Evolutionary conservation across 1,140 invertebrate species (phyloP), one percentile per base, ranked within the genome.

Genomic region (Caenorhabditis inopinata): DNA sequence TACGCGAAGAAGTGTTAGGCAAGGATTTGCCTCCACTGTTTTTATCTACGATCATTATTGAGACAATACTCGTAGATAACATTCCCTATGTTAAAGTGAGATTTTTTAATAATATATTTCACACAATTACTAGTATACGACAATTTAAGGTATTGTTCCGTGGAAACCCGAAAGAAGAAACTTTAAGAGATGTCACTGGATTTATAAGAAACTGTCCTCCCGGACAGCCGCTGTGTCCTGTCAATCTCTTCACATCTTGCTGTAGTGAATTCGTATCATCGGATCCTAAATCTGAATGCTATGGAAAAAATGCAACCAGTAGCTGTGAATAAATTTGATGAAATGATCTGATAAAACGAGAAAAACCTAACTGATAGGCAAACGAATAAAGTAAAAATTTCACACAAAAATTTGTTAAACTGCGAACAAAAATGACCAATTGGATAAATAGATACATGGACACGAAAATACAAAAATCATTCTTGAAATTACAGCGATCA

Each of bases 401-500:
- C n/a, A n/a, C n/a, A n/a, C n/a, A n/a, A n/a, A n/a, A n/a, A n/a
- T n/a, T n/a, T n/a, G n/a, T n/a, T n/a, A n/a, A n/a, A n/a, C n/a
- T n/a, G n/a, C n/a, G 27, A 58, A 29, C 18, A 51, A 51, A 51
- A n/a, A n/a, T n/a, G n/a, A n/a, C n/a, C n/a, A n/a, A 51, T 51
- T 21, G 27, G 23, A 32, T 12, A 29, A 21, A 16, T 0, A 32
- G 6, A 32, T 12, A 32, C 1, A 32, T 58, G 51, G 27, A 7
- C 11, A 51, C 23, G 0, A 58, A 21, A 32, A 3, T 12, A 29
- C 14, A 3, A 11, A 32, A 58, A 58, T 32, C 51, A 58, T 58
- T 58, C 51, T 32, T n/a, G 32, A 58, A 58, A 58, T 58, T 58
- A 58, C 27, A n/a, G 51, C 58, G 58, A 68, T 38, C 58, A 38